Base-by-base conservation (phyloP, 2,113 vertebrate species). In the Pseudorhombus dupliciocellatus region DNA sequence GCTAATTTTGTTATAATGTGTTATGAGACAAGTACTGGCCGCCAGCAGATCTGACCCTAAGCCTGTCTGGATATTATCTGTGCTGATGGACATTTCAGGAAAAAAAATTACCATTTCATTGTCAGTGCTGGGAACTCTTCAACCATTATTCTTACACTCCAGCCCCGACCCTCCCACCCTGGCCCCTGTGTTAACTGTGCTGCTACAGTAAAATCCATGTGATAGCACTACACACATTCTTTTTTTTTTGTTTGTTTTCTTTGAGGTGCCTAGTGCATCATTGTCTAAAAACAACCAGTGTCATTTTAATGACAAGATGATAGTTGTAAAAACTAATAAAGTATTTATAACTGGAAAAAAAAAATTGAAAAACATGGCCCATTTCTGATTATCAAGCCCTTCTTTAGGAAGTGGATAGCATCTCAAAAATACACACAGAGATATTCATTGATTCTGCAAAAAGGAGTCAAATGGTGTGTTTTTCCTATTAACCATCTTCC, bases 1-100 rank as follows among this genome's bases (percentile, higher is more conserved):
- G 34, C 34, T 51, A 65, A 77, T 73, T 72, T 66, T 66, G 77
- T 80, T 55, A 56, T 72, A 62, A 60, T 70, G 25, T 26, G 52
- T 83, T 34, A 58, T 5, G 34, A 57, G 59, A 73, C 70, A 75
- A 72, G 37, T 37, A 55, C 56, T 20, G 53, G 66, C 62, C 67
- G 55, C 40, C 40, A 61, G 66, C 58, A 78, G 37, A 74, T 79
- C 57, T 58, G 46, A 69, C 59, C 73, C 21, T 59, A 53, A 53
- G 30, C 40, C 72, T 55, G 5, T 4, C 42, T 18, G 18, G 34
- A 37, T 16, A 46, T 46, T 15, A 46, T 46, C 42, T 18, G 42
- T 16, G 18, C 4, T 18, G 18, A 46, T 46, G 16, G 42, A 7
- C 16, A 46, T 46, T 46, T 46, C 42, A 15, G 6, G 16, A 16